Evolutionary conservation across 1,140 invertebrate species (phyloP).

Genomic region (Zaprionus camerounensis): DNA sequence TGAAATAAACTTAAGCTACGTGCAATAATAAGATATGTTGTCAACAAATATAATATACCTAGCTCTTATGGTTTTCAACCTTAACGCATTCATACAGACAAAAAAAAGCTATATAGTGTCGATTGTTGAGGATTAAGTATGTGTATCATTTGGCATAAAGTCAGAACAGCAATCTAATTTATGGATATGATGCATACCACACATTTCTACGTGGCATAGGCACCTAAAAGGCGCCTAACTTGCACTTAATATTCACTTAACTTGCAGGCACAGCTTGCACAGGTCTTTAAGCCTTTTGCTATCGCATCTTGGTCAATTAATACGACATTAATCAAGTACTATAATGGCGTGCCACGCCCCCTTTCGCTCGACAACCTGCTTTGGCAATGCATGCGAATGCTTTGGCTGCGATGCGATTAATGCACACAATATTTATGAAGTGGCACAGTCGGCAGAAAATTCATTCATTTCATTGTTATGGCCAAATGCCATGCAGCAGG

Average conservation of each 20-base stretch:
- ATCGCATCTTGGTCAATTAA: background rate
- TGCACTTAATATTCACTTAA: background rate
- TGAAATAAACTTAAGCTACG: too few relatives aligned
- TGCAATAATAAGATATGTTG: too few relatives aligned
- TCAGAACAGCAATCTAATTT: too few relatives aligned
- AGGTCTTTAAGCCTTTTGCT: background rate
- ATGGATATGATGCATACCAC: background rate
- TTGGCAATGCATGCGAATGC: background rate
- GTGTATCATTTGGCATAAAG: too few relatives aligned
- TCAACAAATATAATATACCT: too few relatives aligned
- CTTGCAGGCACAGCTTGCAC: background rate
- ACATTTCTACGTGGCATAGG: background rate
- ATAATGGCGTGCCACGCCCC: background rate
- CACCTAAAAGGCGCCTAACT: background rate
- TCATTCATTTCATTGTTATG: slow-evolving; percentile 50
- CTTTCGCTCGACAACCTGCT: background rate
- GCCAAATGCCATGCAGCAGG: slow-evolving; percentile 46
- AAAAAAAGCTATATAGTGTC: too few relatives aligned
- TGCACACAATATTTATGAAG: slow-evolving; percentile 75
- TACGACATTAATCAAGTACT: background rate
- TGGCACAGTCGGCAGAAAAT: slow-evolving; percentile 32
- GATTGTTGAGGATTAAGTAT: too few relatives aligned
- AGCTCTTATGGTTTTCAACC: too few relatives aligned
- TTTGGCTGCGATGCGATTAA: slow-evolving; percentile 29
- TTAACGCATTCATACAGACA: too few relatives aligned